These are phyloP conservation scores for Carassius carassius DNA, from an alignment of 2,113 vertebrate species.

Conservation along the genomic window DNA sequence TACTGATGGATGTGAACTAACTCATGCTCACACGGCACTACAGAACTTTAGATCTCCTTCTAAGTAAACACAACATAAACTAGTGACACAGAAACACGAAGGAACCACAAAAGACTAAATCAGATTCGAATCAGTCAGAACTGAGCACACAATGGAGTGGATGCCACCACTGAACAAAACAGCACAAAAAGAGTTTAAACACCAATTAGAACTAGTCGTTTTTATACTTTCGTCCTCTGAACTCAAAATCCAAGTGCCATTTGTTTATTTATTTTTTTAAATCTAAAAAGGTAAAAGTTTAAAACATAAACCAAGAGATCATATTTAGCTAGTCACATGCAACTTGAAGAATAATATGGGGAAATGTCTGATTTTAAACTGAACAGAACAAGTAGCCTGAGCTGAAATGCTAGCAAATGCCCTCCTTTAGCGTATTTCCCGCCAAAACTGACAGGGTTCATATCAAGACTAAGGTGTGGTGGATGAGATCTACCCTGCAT, in stretches of 20 bases:
- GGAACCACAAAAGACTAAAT: not conserved
- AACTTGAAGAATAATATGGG: not conserved
- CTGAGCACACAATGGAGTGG: slow-evolving; percentile 10
- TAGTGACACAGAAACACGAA: not conserved
- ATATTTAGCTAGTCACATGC: slow-evolving; percentile 11
- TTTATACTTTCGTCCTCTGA: not conserved
- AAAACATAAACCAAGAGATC: not conserved
- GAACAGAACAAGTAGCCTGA: not conserved
- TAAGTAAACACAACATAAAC: not conserved
- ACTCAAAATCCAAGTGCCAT: not conserved
- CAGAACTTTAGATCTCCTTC: not conserved
- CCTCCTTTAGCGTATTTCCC: not conserved
- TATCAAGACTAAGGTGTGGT: slow-evolving; percentile 12
- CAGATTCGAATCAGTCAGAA: slow-evolving; percentile 11
- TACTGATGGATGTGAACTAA: slow-evolving; percentile 28
- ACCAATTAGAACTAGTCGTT: not conserved
- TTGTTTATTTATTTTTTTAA: not conserved
- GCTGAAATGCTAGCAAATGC: not conserved
- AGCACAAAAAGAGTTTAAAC: slow-evolving; percentile 5
- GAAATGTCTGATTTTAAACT: not conserved
- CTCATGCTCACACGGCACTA: slow-evolving; percentile 39
- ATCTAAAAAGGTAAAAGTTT: not conserved
- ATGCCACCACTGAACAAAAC: slow-evolving; percentile 17
- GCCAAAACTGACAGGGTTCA: not conserved
- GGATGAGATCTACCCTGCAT: not conserved